Conservation (phyloP, 1,140 invertebrate genomes). For the Sinonovacula constricta region DNA sequence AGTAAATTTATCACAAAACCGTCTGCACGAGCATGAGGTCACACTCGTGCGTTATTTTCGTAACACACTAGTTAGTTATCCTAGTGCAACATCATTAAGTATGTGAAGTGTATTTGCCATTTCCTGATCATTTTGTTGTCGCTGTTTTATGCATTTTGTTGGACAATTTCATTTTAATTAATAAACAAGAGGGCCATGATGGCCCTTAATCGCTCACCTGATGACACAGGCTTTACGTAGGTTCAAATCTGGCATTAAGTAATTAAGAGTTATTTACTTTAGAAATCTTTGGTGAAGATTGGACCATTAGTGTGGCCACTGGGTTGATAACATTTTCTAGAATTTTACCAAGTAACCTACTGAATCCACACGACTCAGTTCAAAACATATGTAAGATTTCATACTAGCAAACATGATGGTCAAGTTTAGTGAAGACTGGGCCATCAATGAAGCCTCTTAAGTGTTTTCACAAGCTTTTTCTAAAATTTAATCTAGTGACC, state of each 20-base stretch:
- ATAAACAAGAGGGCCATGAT: constrained; percentile 12
- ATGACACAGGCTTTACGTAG: background rate
- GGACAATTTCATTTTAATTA: background rate
- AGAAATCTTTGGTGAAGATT: background rate
- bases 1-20: background rate
- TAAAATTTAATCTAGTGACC: too few species aligned
- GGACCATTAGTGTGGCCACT: background rate
- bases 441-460: too few species aligned
- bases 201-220: constrained; percentile 3
- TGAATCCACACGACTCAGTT: constrained; percentile 26
- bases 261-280: background rate
- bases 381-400: too few species aligned
- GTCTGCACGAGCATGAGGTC: background rate
- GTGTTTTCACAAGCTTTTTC: too few species aligned
- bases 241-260: background rate
- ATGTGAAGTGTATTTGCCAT: background rate
- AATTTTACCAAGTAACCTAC: background rate
- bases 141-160: too few species aligned
- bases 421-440: too few species aligned
- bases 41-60: background rate
- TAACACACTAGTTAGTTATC: background rate
- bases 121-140: background rate
- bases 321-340: background rate
- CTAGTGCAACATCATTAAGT: background rate
- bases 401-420: too few species aligned